These are phyloP conservation scores for Panagrolaimus sp. DNA, from an alignment of 1,140 invertebrate genomes.

Conservation along the genomic window DNA sequence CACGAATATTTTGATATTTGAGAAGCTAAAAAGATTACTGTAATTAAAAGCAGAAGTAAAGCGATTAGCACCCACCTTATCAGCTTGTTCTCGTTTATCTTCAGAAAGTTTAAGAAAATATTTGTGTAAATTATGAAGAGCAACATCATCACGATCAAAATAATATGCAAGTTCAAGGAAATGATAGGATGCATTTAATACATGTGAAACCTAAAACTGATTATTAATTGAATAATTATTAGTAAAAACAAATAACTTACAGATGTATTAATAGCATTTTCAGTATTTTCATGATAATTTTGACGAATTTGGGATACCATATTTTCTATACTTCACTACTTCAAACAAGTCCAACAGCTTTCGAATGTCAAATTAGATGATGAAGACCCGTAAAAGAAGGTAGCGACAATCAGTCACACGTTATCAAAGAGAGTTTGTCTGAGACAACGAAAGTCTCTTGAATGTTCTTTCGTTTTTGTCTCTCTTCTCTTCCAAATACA, in stretches of 20 bases:
- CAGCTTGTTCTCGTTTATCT: slow-evolving; percentile 72
- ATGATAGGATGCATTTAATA: slow-evolving; percentile 73
- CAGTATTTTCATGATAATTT: slow-evolving; percentile 5
- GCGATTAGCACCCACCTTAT: slow-evolving; percentile 61
- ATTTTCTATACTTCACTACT: too few relatives aligned
- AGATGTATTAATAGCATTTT: background rate
- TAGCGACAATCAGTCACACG: too few relatives aligned
- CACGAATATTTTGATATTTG: slow-evolving; percentile 73
- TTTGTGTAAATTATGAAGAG: slow-evolving; percentile 67
- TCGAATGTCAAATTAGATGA: too few relatives aligned
- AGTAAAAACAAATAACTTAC: background rate
- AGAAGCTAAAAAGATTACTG: slow-evolving; percentile 61
- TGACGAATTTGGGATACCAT: background rate
- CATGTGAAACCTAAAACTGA: slow-evolving; percentile 72
- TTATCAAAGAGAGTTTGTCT: too few relatives aligned
- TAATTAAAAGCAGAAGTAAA: background rate
- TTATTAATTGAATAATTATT: background rate
- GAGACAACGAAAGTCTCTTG: too few relatives aligned
- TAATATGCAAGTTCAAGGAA: slow-evolving; percentile 76
- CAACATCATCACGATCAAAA: slow-evolving; percentile 74
- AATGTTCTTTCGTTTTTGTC: too few relatives aligned
- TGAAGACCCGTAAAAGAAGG: too few relatives aligned
- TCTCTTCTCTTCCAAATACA: too few relatives aligned
- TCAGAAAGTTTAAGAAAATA: slow-evolving; percentile 70
- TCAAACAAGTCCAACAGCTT: too few relatives aligned